These are phyloP conservation scores for Cuculus canorus DNA, from an alignment of 2,797 vertebrate species.

Conservation along the genomic window DNA sequence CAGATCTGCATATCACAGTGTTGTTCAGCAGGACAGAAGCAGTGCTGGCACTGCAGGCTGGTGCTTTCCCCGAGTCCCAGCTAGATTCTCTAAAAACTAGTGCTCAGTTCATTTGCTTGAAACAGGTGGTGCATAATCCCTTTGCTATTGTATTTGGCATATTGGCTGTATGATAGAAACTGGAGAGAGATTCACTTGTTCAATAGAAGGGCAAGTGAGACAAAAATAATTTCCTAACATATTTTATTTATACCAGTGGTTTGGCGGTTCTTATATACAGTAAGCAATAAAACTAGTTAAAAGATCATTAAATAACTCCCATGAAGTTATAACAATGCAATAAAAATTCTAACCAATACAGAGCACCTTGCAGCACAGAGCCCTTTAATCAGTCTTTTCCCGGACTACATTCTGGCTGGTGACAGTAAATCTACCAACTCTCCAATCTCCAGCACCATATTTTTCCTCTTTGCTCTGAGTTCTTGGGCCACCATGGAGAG, in stretches of 20 bases:
- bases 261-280: slow-evolving; percentile 13
- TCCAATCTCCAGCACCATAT: not conserved
- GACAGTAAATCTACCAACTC: not conserved
- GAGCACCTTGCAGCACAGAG: not conserved
- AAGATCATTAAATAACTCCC: slow-evolving; percentile 52
- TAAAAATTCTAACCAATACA: slow-evolving; percentile 16
- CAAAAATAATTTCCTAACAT: not conserved
- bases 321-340: slow-evolving; percentile 41
- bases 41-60: not conserved
- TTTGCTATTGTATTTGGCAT: not conserved
- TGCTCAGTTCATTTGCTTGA: not conserved
- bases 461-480: slow-evolving; percentile 8
- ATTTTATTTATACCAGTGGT: not conserved
- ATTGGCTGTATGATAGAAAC: not conserved
- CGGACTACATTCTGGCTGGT: not conserved
- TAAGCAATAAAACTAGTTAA: slow-evolving; percentile 56
- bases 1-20: not conserved
- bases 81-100: not conserved
- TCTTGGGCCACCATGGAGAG: not conserved
- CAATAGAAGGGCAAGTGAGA: not conserved
- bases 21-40: not conserved
- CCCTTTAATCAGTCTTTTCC: slow-evolving; percentile 33
- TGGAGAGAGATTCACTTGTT: not conserved
- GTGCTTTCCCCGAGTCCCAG: not conserved
- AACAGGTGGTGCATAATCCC: not conserved